These are phyloP conservation scores for Augiades crinisus DNA, from an alignment of 2,888 invertebrate genomes.

Conservation along the genomic window DNA sequence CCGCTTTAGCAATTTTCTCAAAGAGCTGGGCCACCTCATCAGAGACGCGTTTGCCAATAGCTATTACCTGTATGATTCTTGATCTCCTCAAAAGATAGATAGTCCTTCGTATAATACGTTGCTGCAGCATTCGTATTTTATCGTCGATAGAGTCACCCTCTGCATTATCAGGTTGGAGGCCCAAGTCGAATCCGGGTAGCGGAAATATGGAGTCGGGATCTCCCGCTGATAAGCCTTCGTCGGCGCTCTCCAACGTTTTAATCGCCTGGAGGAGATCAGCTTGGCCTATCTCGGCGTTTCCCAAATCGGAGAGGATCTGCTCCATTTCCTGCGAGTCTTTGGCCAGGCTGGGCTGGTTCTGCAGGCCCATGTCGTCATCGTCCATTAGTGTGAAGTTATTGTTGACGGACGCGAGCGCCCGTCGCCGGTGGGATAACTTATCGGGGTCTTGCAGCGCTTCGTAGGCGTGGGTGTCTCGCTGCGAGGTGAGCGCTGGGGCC, in stretches of 20 bases:
- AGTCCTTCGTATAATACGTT: conserved; percentile 84
- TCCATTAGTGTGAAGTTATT: conserved; percentile 80
- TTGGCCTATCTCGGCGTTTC: conserved; percentile 80
- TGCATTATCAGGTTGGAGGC: conserved; percentile 72
- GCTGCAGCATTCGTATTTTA: conserved; percentile 78
- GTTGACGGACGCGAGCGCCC: conserved; percentile 76
- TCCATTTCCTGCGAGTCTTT: conserved; percentile 84
- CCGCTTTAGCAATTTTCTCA: conserved; percentile 88
- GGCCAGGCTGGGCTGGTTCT: conserved; percentile 77
- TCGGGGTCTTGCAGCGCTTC: conserved; percentile 50
- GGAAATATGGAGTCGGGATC: conserved; percentile 76
- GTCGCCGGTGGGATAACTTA: conserved; percentile 54
- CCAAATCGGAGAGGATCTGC: conserved; percentile 83
- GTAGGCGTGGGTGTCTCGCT: conserved; percentile 65
- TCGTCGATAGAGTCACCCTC: conserved; percentile 77
- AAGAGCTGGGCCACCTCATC: conserved; percentile 85
- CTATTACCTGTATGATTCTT: conserved; percentile 87
- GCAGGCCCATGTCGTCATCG: conserved; percentile 82
- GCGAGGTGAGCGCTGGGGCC: conserved; percentile 96
- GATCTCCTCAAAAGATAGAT: conserved; percentile 88
- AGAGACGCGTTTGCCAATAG: conserved; percentile 88
- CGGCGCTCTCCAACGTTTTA: conserved; percentile 85
- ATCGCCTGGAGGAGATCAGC: conserved; percentile 88
- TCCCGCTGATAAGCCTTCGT: conserved; percentile 62
- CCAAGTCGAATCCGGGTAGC: conserved; percentile 63